A percentile compares a stretch with the other conserved stretches of the same genome.
These are phyloP conservation scores for Apaloderma vittatum DNA, from an alignment of 2,113 vertebrate genomes.

Conservation along the genomic window DNA sequence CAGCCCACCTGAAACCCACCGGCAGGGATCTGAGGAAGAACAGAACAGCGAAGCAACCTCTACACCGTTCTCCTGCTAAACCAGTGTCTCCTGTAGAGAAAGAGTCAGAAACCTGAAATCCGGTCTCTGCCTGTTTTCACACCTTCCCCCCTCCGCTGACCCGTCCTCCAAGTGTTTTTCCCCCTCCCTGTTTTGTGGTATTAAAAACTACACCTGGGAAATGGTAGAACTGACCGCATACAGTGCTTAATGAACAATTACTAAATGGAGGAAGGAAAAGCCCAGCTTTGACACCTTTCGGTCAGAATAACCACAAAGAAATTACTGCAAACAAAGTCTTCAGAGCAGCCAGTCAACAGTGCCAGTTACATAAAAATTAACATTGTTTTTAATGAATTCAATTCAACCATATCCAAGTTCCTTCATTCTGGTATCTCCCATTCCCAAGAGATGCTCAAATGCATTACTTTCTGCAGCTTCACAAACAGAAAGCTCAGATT, in stretches of 20 bases:
- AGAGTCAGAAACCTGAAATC: not conserved
- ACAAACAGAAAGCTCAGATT: not conserved
- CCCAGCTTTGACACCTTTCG: not conserved
- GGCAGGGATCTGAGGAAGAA: rapidly evolving
- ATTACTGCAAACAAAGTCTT: not conserved
- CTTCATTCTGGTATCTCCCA: not conserved
- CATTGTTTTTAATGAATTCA: not conserved
- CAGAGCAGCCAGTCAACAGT: not conserved
- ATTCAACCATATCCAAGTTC: not conserved
- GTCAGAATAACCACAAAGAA: not conserved
- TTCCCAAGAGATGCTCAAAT: not conserved
- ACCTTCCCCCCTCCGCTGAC: not conserved
- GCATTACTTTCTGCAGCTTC: not conserved
- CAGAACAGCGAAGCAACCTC: not conserved
- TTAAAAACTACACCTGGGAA: not conserved
- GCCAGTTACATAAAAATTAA: not conserved
- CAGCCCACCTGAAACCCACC: not conserved
- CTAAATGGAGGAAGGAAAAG: not conserved
- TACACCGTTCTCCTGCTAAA: not conserved
- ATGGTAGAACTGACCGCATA: not conserved
- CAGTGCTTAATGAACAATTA: not conserved
- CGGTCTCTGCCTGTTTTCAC: not conserved
- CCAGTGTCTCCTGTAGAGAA: not conserved
- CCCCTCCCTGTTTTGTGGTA: rapidly evolving
- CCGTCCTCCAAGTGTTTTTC: not conserved